A percentile compares a stretch with the other conserved stretches of the same genome.
phyloP scores from a whole-genome alignment of 2,888 invertebrate genomes.

The Plebejus argus region DNA sequence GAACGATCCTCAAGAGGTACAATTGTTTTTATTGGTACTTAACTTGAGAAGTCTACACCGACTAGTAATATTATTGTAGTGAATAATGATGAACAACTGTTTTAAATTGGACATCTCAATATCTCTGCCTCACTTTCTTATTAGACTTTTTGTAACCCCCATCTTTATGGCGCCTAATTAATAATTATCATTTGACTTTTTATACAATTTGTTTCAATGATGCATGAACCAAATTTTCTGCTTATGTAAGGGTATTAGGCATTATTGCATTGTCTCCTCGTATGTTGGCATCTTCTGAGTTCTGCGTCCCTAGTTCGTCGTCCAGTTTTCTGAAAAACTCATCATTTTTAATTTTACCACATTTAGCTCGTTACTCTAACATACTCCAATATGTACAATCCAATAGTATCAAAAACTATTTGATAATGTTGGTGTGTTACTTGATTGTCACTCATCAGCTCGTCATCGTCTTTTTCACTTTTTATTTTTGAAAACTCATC shows the following conservation, averaged over 20 bases:
- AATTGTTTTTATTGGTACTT: slow-evolving; percentile 5
- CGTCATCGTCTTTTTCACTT: not conserved
- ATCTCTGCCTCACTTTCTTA: not conserved
- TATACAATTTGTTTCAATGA: not conserved
- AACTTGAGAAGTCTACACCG: not conserved
- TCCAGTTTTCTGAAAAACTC: too few species aligned
- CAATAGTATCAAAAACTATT: too few species aligned
- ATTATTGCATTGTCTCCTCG: not conserved
- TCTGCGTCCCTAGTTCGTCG: too few species aligned
- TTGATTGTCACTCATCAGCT: not conserved
- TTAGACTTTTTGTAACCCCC: not conserved
- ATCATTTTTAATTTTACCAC: too few species aligned
- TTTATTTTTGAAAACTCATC: not conserved
- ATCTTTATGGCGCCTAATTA: not conserved
- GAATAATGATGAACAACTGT: not conserved
- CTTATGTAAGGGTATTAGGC: too few species aligned
- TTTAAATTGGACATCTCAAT: not conserved
- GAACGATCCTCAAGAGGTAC: not conserved
- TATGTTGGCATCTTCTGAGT: too few species aligned
- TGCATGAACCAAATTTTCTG: not conserved
- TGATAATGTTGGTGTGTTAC: too few species aligned
- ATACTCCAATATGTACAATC: too few species aligned
- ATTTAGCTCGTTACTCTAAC: too few species aligned
- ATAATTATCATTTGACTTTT: not conserved
- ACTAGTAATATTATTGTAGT: not conserved